phyloP scores from a whole-genome alignment of 2,797 vertebrate species.

The Siniperca obscura region DNA sequence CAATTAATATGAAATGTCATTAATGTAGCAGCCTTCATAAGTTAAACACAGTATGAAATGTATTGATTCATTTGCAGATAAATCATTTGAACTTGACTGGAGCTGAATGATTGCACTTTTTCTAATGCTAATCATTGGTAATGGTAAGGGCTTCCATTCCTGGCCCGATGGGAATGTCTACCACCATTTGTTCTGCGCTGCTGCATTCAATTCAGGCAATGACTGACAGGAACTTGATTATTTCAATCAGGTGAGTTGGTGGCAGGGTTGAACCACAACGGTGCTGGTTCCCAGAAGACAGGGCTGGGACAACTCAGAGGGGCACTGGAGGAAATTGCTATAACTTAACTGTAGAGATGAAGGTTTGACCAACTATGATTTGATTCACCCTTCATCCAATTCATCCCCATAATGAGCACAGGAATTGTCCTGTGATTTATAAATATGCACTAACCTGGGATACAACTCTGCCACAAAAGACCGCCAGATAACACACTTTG shows the following conservation, averaged over 20 bases:
- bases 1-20: slow-evolving; percentile 49
- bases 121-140: slow-evolving; percentile 55
- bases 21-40: slow-evolving; percentile 36
- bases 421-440: not conserved
- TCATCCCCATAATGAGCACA: not conserved
- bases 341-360: slow-evolving; percentile 8
- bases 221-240: slow-evolving; percentile 45
- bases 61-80: slow-evolving; percentile 63
- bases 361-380: not conserved
- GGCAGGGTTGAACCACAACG: slow-evolving; percentile 35
- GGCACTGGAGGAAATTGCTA: slow-evolving; percentile 10
- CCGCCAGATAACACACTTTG: not conserved
- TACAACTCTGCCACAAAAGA: not conserved
- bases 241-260: slow-evolving; percentile 37
- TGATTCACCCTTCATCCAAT: slow-evolving; percentile 4
- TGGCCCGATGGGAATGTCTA: slow-evolving; percentile 43
- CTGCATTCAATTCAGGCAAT: slow-evolving; percentile 54
- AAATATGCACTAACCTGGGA: not conserved
- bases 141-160: slow-evolving; percentile 37
- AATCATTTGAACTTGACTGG: slow-evolving; percentile 63
- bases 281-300: slow-evolving; percentile 39
- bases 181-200: slow-evolving; percentile 57
- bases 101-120: slow-evolving; percentile 55
- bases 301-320: not conserved
- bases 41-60: slow-evolving; percentile 35